phyloP scores from a whole-genome alignment of 2,888 invertebrate genomes.

The Teinopalpus imperialis region DNA sequence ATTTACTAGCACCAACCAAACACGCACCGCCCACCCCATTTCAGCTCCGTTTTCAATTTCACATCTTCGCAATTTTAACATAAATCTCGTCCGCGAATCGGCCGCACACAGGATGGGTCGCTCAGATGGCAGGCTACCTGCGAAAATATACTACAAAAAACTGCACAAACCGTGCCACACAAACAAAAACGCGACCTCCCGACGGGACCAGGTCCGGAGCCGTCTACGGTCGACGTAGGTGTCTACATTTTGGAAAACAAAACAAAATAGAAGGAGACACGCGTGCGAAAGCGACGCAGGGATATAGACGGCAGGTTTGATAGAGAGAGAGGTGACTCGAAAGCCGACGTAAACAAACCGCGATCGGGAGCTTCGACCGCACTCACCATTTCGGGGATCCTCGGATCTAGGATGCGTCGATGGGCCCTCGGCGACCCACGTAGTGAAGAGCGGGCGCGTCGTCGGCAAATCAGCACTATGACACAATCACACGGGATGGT shows the following conservation, averaged over 20 bases:
- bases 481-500: constrained; percentile 63
- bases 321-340: constrained; percentile 70
- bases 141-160: constrained; percentile 71
- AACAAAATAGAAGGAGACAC: constrained; percentile 79
- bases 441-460: constrained; percentile 75
- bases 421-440: constrained; percentile 62
- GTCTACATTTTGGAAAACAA: constrained; percentile 79
- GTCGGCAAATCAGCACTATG: constrained; percentile 57
- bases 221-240: constrained; percentile 72
- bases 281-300: constrained; percentile 71
- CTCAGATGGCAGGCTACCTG: constrained; percentile 62
- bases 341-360: constrained; percentile 79
- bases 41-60: constrained; percentile 42
- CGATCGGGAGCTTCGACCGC: constrained; percentile 77
- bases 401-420: constrained; percentile 50
- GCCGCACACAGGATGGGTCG: constrained; percentile 49
- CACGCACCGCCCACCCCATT: constrained; percentile 62
- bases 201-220: constrained; percentile 62
- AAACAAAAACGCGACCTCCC: constrained; percentile 71
- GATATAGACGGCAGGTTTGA: constrained; percentile 74
- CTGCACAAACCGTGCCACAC: constrained; percentile 61
- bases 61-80: constrained; percentile 38
- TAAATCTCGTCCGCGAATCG: constrained; percentile 34
- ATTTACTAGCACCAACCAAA: constrained; percentile 57
- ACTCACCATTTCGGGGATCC: constrained; percentile 79